Conservation (phyloP, 2,113 vertebrate genomes). For the Zosterops borbonicus region DNA sequence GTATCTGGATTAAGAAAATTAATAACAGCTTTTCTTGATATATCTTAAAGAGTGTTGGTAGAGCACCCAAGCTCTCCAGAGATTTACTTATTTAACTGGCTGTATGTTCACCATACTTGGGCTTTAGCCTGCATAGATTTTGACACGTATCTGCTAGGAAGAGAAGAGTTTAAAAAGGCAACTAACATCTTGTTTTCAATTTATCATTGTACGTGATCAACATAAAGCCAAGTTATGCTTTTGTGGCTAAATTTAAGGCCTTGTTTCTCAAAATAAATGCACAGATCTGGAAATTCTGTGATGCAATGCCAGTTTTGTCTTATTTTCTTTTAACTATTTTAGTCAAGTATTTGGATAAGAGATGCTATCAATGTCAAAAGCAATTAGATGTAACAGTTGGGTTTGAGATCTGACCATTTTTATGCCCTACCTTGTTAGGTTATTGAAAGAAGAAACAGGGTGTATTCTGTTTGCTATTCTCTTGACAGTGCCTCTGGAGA, state of each 20-base stretch:
- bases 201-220: not conserved
- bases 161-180: not conserved
- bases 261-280: not conserved
- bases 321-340: not conserved
- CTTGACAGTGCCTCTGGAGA: not conserved
- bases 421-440: not conserved
- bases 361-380: not conserved
- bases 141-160: fast-evolving
- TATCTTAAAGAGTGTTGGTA: not conserved
- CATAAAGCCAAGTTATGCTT: not conserved
- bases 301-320: not conserved
- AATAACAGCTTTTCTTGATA: not conserved
- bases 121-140: not conserved
- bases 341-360: not conserved
- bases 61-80: not conserved
- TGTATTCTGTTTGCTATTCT: not conserved
- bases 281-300: not conserved
- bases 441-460: not conserved
- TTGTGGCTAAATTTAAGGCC: not conserved
- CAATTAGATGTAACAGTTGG: not conserved
- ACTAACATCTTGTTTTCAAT: not conserved
- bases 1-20: not conserved
- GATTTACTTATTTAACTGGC: not conserved
- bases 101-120: not conserved
- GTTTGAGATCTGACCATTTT: not conserved